These are phyloP conservation scores for Amphilophus citrinellus DNA, from an alignment of 2,113 vertebrate species.

Conservation along the genomic window DNA sequence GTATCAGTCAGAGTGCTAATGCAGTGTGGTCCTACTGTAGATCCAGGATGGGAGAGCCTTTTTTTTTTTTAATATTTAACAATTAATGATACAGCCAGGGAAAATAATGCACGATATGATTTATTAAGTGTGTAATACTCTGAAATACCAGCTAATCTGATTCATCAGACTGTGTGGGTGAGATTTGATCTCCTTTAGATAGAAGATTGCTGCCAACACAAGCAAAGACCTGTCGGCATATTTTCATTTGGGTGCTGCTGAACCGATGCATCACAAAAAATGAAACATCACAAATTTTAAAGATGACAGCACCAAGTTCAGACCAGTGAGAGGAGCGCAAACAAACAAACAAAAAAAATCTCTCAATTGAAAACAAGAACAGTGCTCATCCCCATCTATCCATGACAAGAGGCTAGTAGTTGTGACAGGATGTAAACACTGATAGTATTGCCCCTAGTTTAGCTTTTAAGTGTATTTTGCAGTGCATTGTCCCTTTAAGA, in stretches of 20 bases:
- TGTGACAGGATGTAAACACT: neutral
- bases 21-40: conserved; percentile 4
- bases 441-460: neutral
- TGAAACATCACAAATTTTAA: neutral
- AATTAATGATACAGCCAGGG: neutral
- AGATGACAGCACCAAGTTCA: neutral
- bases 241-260: neutral
- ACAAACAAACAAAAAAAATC: neutral
- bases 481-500: too few species aligned
- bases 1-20: conserved; percentile 51
- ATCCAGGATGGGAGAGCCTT: conserved; percentile 16
- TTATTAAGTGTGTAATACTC: neutral
- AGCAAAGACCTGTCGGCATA: neutral
- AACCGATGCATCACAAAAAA: neutral
- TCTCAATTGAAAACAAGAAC: neutral
- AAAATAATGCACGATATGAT: neutral
- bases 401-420: neutral
- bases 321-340: neutral
- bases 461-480: too few species aligned
- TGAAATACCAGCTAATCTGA: neutral
- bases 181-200: neutral
- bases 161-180: neutral
- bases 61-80: conserved; percentile 1
- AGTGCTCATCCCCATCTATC: neutral
- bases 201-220: neutral